Percentiles rank a stretch among this genome's conserved stretches.
phyloP scores from a whole-genome alignment of 2,888 invertebrate species.

The Aphidius colemani region DNA sequence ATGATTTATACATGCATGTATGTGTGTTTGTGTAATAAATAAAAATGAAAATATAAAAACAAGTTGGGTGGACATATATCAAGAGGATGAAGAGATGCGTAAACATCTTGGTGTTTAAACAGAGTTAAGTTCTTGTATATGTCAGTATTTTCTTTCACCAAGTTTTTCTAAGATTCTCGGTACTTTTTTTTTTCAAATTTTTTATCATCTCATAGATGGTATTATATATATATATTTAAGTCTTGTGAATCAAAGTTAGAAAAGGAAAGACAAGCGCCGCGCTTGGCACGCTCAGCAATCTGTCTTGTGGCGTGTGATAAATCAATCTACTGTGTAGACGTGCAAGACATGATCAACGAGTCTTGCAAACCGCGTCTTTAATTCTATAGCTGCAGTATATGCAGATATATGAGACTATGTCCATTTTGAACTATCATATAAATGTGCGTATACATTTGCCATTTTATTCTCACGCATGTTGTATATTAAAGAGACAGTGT shows the following conservation, averaged over 20 bases:
- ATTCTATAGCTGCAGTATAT: slow-evolving; percentile 23
- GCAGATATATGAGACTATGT: slow-evolving; percentile 19
- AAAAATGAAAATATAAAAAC: no score
- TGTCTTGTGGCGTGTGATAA: slow-evolving; percentile 55
- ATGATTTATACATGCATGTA: no score
- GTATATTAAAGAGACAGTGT: no score
- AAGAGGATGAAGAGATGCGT: no score
- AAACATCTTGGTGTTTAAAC: no score
- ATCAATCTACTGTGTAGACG: slow-evolving; percentile 53
- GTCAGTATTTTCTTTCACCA: slow-evolving; percentile 8
- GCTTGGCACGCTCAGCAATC: slow-evolving; percentile 42
- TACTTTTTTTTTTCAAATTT: slow-evolving; percentile 5
- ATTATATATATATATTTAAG: background rate
- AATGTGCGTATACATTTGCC: background rate
- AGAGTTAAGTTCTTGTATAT: background rate
- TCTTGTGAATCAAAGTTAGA: no score
- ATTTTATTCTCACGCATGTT: no score
- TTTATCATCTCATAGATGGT: slow-evolving; percentile 6
- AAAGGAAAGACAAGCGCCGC: slow-evolving; percentile 17
- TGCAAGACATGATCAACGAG: slow-evolving; percentile 50
- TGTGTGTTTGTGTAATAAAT: no score
- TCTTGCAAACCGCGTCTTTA: slow-evolving; percentile 10
- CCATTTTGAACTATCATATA: slow-evolving; percentile 8
- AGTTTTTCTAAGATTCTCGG: slow-evolving; percentile 5
- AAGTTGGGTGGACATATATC: no score